A percentile compares a stretch with the other conserved stretches of the same genome.
Conservation (phyloP, 2,113 vertebrate genomes). For the Platichthys stellatus region DNA sequence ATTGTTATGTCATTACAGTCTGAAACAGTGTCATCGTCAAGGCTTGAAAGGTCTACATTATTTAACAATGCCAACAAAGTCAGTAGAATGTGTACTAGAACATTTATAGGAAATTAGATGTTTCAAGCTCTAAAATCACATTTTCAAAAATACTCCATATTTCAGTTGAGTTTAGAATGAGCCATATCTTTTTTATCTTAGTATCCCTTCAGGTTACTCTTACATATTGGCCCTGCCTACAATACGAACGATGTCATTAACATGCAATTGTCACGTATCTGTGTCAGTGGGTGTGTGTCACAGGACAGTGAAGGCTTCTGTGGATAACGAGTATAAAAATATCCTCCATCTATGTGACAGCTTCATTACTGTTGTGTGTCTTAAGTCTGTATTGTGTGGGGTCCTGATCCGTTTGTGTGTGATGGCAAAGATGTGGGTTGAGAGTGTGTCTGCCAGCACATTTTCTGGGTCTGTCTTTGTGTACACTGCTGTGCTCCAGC, state of each 20-base stretch:
- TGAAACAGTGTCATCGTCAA: too few species aligned
- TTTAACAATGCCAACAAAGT: too few species aligned
- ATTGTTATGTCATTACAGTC: too few species aligned
- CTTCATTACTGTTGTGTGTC: background rate
- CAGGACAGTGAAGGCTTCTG: background rate
- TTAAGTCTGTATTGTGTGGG: background rate
- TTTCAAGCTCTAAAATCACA: background rate
- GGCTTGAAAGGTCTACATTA: too few species aligned
- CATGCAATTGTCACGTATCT: background rate
- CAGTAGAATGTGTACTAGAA: background rate
- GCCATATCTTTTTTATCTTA: too few species aligned
- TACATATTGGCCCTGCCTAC: too few species aligned
- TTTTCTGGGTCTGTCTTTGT: slow-evolving; percentile 46
- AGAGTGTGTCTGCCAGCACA: slow-evolving; percentile 44
- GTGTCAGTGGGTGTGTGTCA: too few species aligned
- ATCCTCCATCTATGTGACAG: slow-evolving; percentile 18
- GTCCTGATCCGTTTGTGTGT: background rate
- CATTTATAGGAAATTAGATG: background rate
- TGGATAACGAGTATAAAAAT: slow-evolving; percentile 8
- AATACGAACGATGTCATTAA: background rate
- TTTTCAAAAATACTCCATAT: too few species aligned
- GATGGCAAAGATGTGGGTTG: slow-evolving; percentile 22
- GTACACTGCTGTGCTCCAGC: slow-evolving; percentile 63
- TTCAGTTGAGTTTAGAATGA: too few species aligned
- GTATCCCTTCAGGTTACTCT: too few species aligned